A percentile compares a stretch with the other conserved stretches of the same genome.
These are phyloP conservation scores for Marmota flaviventris DNA, from an alignment of 2,113 vertebrate genomes.

Conservation along the genomic window DNA sequence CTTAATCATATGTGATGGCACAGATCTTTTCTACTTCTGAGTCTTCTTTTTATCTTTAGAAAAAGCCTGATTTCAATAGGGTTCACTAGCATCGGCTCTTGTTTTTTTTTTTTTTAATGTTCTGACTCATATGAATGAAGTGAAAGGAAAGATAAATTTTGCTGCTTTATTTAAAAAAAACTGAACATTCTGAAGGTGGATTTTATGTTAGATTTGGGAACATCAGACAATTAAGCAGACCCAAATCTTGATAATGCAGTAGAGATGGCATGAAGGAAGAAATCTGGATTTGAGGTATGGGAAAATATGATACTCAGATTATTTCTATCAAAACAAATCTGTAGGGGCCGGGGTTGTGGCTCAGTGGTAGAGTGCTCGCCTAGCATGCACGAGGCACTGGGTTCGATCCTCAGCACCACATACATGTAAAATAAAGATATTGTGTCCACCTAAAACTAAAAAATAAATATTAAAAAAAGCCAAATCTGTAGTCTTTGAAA, in stretches of 20 bases:
- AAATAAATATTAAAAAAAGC: too few species aligned
- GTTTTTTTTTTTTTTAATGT: neutral
- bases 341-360: neutral
- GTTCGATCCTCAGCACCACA: too few species aligned
- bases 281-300: constrained; percentile 20
- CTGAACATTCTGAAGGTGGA: neutral
- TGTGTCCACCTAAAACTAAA: too few species aligned
- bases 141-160: constrained; percentile 53
- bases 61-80: neutral
- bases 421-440: too few species aligned
- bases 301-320: constrained; percentile 40
- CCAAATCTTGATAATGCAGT: neutral
- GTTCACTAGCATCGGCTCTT: neutral
- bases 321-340: neutral
- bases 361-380: too few species aligned
- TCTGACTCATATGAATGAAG: constrained; percentile 3
- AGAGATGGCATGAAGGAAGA: constrained; percentile 13
- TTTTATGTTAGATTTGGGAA: constrained; percentile 43
- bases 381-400: too few species aligned
- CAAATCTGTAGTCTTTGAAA: neutral
- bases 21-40: neutral
- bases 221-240: neutral
- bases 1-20: neutral
- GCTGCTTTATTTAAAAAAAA: neutral
- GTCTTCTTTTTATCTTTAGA: neutral